Base-by-base conservation (phyloP, 2,113 vertebrate genomes). In the Heterocephalus glaber region DNA sequence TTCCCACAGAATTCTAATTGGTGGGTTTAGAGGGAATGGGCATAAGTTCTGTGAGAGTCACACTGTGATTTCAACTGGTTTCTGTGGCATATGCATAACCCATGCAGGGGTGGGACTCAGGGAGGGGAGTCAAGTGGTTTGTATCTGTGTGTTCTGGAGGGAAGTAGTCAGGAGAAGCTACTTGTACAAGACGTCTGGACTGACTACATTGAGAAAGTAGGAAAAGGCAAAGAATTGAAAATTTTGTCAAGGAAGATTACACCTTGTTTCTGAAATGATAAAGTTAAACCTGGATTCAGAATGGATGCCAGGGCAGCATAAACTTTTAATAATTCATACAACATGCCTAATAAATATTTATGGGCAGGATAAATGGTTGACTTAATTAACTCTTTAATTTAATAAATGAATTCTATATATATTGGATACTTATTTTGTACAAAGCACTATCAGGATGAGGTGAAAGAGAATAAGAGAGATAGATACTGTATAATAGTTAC, bases 371-470 rank as follows among this genome's bases (percentile, higher is more conserved):
- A 65, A 86, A n/a, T 90, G 28, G 38, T 77, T 92, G 79, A 63
- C 58, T 9, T 66, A 87, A 77, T 24, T 65, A 86, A 60, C 56
- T 83, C 19, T 56, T 93, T 84, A 84, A 61, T 94, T 94, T 86
- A 92, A 49, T 60, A 92, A 72, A 92, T 89, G 74, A 76, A 11
- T 89, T 70, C 35, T 72, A 41, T 8, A 74, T 83, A 28, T 30
- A 11, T 44, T 89, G 61, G 22, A 17, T 9, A 80, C 10, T 28
- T 70, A 65, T 94, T 90, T 92, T 95, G 11, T 66, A 35, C 20
- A 72, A 58, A 5, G 33, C 2, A 41, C 41, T 85, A 68, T 61
- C 16, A 82, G 35, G 44, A 82, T 65, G 77, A 92, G 14, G 30
- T 47, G n/a, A 68, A 60, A 65, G 41, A 95, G 35, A 74, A 35